A percentile compares a stretch with the other conserved stretches of the same genome.
Conservation (phyloP, 2,797 vertebrate genomes). For the Hemibagrus guttatus region DNA sequence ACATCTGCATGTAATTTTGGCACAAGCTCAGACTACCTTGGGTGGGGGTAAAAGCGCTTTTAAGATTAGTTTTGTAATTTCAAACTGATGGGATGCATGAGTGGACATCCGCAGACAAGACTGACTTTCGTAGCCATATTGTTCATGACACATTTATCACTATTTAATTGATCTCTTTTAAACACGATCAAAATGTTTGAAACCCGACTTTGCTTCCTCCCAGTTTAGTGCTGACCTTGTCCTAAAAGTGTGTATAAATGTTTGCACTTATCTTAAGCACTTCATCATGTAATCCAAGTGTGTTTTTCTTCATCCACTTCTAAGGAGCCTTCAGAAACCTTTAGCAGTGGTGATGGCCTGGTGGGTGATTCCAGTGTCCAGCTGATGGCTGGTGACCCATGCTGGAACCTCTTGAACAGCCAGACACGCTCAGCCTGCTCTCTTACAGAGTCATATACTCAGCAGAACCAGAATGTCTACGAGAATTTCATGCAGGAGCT, state of each 20-base stretch:
- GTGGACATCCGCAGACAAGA: background rate
- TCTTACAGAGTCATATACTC: constrained; percentile 65
- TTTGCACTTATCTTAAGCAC: constrained; percentile 5
- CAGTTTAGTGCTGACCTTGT: constrained; percentile 22
- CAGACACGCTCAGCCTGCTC: constrained; percentile 67
- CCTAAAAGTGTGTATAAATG: constrained; percentile 22
- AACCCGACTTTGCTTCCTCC: background rate
- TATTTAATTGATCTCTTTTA: background rate
- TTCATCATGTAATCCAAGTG: background rate
- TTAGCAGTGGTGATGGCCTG: constrained; percentile 72
- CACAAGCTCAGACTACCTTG: background rate
- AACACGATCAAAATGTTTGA: background rate
- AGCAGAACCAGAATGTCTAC: constrained; percentile 77
- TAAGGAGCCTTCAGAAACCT: constrained; percentile 82
- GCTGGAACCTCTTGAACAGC: constrained; percentile 67
- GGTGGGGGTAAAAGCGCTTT: background rate
- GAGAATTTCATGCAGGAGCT: constrained; percentile 92
- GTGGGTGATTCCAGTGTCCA: constrained; percentile 55
- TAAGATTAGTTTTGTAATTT: background rate
- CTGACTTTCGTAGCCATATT: background rate
- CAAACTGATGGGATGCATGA: constrained; percentile 1
- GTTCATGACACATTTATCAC: background rate
- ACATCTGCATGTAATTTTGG: constrained; percentile 22
- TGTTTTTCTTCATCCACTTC: constrained; percentile 6
- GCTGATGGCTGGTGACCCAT: constrained; percentile 62